Conservation (phyloP, 1,140 invertebrate species). For the Drosophila triauraria region DNA sequence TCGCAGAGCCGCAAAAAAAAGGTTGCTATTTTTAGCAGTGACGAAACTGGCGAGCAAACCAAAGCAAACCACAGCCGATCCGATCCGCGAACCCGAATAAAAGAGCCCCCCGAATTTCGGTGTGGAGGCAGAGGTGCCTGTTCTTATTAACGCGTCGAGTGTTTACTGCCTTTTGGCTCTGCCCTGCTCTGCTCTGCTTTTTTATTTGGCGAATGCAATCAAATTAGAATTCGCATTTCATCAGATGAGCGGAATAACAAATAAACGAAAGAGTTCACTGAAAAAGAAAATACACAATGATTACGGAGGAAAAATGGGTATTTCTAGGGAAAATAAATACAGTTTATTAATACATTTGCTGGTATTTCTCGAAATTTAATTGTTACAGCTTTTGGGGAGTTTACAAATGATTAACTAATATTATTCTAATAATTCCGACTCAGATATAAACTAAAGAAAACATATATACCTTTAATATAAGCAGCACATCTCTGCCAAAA, state of each 20-base stretch:
- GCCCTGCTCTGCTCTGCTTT: slow-evolving; percentile 13
- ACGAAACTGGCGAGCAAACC: slow-evolving; percentile 46
- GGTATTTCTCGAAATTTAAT: too few relatives aligned
- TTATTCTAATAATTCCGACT: too few relatives aligned
- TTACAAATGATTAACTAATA: too few relatives aligned
- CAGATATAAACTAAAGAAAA: too few relatives aligned
- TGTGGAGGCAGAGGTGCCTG: slow-evolving; percentile 37
- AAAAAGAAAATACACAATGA: slow-evolving; percentile 11
- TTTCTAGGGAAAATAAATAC: not conserved
- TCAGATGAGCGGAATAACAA: slow-evolving; percentile 33
- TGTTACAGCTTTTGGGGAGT: too few relatives aligned
- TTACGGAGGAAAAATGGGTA: not conserved
- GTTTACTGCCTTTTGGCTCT: slow-evolving; percentile 59
- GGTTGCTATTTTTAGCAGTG: slow-evolving; percentile 80
- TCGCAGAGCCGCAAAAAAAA: slow-evolving; percentile 44
- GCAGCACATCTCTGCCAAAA: too few relatives aligned
- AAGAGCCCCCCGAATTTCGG: slow-evolving; percentile 4
- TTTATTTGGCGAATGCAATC: slow-evolving; percentile 68
- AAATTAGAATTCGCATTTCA: slow-evolving; percentile 69
- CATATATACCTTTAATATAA: too few relatives aligned
- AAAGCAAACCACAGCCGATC: slow-evolving; percentile 47
- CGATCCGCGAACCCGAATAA: slow-evolving; percentile 34
- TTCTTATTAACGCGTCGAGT: slow-evolving; percentile 73
- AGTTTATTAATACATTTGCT: too few relatives aligned
- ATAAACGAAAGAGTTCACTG: slow-evolving; percentile 8